Evolutionary conservation across 2,888 invertebrate genomes (phyloP), one percentile per base, ranked within the genome.

Genomic region (Tachina grossa): DNA sequence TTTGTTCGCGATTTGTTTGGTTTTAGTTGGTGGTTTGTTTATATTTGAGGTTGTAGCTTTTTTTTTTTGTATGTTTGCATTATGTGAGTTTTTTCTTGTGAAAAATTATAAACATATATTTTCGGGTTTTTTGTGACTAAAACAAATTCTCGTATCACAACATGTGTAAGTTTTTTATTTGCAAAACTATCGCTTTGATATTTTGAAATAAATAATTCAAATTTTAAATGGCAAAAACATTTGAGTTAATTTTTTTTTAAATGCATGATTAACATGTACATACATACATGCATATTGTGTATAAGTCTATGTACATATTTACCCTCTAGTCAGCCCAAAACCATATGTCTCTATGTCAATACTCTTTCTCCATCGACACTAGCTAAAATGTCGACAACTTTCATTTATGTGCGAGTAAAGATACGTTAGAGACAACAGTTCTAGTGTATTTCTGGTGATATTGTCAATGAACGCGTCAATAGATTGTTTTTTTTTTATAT

Each of bases 21-120:
- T 47, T 72, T 76, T 55, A 16, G 45, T 82, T 75, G 41, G 3
- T 22, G n/a, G 61, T 81, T 86, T 87, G 84, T 87, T 87, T 85
- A 86, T 76, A 69, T 82, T 85, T 78, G 66, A 83, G 72, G 61
- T 80, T 72, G 59, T 57, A 31, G 31, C 31, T 31, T 13, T 68
- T 59, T 76, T 51, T 69, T 41, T 77, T 19, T 57, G 16, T 71
- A 14, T 45, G 19, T 61, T 53, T 66, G 59, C 13, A 43, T 59
- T 9, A 43, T 65, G 43, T n/a, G 11, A 31, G 31, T 22, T 69
- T 39, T 39, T 66, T 19, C 22, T 63, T 14, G 0, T n/a, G 19
- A 45, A 45, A 13, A 65, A n/a, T 53, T 19, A 65, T 19, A 79
- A 74, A 63, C 55, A 47, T 43, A 63, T 57, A 43, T 55, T 31